These are phyloP conservation scores for Grantiella picta DNA, from an alignment of 2,113 vertebrate genomes.

Conservation along the genomic window DNA sequence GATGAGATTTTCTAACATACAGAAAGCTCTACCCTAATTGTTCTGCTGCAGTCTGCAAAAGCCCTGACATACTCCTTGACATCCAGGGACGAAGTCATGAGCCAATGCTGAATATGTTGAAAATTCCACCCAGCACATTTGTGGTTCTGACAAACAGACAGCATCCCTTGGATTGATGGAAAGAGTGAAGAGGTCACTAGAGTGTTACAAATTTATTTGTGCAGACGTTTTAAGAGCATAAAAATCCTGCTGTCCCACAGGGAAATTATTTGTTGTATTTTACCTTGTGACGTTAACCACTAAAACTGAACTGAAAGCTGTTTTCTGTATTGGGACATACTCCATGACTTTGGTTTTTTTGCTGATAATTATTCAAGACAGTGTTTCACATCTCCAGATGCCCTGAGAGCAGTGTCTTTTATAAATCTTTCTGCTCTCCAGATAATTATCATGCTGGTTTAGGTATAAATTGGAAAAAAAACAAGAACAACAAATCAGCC, in stretches of 20 bases:
- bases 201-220: background rate
- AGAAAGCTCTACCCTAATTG: background rate
- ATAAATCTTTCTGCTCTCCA: background rate
- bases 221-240: background rate
- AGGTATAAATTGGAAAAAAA: background rate
- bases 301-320: background rate
- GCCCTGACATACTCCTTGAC: background rate
- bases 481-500: background rate
- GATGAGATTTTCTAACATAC: background rate
- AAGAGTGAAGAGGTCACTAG: background rate
- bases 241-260: background rate
- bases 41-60: background rate
- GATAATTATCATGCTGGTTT: background rate
- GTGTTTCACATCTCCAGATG: background rate
- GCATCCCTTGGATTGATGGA: background rate
- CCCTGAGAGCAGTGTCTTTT: background rate
- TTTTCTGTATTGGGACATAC: background rate
- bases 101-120: background rate
- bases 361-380: background rate
- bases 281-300: background rate
- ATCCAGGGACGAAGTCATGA: background rate
- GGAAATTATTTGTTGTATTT: background rate
- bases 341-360: accelerated
- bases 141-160: background rate
- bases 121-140: background rate